A percentile compares a stretch with the other conserved stretches of the same genome.
Conservation (phyloP, 1,140 invertebrate genomes). For the Pararge aegeria region DNA sequence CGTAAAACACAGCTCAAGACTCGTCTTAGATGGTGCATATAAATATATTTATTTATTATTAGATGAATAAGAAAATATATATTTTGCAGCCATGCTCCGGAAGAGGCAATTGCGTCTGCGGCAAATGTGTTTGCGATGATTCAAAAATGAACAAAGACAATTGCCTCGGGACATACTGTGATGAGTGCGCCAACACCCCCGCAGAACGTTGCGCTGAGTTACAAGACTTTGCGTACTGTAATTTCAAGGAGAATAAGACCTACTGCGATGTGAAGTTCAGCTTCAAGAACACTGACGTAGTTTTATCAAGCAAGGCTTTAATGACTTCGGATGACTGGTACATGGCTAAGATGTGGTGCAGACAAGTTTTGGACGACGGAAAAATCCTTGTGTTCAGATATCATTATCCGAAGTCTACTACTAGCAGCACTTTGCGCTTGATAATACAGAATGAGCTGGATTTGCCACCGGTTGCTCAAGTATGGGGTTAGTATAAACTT, state of each 20-base stretch:
- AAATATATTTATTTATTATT: too few species aligned
- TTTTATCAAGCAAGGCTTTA: slow-evolving; percentile 43
- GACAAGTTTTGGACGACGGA: slow-evolving; percentile 39
- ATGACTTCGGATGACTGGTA: slow-evolving; percentile 30
- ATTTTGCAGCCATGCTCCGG: slow-evolving; percentile 81
- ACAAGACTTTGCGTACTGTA: slow-evolving; percentile 86
- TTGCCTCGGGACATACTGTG: slow-evolving; percentile 85
- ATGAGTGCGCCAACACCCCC: slow-evolving; percentile 81
- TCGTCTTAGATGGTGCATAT: too few species aligned
- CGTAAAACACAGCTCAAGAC: too few species aligned
- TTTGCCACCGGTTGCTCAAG: slow-evolving; percentile 34
- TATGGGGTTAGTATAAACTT: slow-evolving; percentile 43
- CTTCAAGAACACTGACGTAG: slow-evolving; percentile 61
- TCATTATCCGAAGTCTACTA: slow-evolving; percentile 27
- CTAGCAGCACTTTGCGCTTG: slow-evolving; percentile 22
- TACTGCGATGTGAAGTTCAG: slow-evolving; percentile 80
- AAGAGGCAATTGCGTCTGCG: slow-evolving; percentile 84
- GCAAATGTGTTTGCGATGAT: slow-evolving; percentile 80
- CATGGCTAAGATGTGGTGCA: slow-evolving; percentile 46
- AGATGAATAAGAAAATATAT: too few species aligned
- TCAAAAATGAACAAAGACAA: slow-evolving; percentile 40
- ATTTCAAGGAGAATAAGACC: slow-evolving; percentile 74
- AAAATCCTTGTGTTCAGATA: slow-evolving; percentile 48
- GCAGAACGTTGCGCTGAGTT: slow-evolving; percentile 85
- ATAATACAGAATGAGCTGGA: slow-evolving; percentile 57